These are phyloP conservation scores for Limosa lapponica DNA, from an alignment of 2,797 vertebrate species.

Conservation along the genomic window DNA sequence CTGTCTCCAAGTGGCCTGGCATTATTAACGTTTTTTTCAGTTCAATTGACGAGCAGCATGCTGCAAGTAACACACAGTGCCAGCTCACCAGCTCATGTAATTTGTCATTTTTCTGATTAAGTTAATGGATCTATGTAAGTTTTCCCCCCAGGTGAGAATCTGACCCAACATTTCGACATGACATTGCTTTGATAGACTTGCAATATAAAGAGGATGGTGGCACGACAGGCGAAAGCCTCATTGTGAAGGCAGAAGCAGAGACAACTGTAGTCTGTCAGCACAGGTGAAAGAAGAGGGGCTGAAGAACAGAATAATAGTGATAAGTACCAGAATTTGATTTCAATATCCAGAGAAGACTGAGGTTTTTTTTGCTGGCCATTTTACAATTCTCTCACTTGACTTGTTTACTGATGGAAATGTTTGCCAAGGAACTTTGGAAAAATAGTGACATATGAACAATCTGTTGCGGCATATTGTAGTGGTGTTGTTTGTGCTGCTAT, in stretches of 20 bases:
- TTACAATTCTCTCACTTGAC: conserved; percentile 27
- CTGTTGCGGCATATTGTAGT: conserved; percentile 70
- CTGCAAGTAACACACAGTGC: neutral
- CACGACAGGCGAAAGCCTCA: neutral
- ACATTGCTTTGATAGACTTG: neutral
- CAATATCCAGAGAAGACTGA: conserved; percentile 1
- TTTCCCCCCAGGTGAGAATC: neutral
- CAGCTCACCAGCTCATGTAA: neutral
- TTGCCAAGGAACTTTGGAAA: conserved; percentile 67
- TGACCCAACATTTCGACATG: neutral
- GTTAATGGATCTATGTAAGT: neutral
- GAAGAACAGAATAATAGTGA: conserved; percentile 8
- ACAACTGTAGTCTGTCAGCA: conserved; percentile 38
- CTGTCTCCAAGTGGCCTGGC: neutral
- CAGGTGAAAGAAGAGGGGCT: conserved; percentile 31
- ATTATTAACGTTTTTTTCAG: neutral
- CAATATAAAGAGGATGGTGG: neutral
- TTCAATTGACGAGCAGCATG: neutral
- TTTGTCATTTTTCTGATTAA: neutral
- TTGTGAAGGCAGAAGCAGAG: neutral
- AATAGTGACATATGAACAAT: conserved; percentile 69
- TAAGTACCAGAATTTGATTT: conserved; percentile 5
- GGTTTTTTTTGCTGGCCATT: conserved; percentile 7
- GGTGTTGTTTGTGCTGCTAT: conserved; percentile 62
- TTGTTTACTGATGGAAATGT: conserved; percentile 62